Percentiles rank a stretch among this genome's conserved stretches.
Conservation (phyloP, 2,113 vertebrate species). For the Mobula birostris region DNA sequence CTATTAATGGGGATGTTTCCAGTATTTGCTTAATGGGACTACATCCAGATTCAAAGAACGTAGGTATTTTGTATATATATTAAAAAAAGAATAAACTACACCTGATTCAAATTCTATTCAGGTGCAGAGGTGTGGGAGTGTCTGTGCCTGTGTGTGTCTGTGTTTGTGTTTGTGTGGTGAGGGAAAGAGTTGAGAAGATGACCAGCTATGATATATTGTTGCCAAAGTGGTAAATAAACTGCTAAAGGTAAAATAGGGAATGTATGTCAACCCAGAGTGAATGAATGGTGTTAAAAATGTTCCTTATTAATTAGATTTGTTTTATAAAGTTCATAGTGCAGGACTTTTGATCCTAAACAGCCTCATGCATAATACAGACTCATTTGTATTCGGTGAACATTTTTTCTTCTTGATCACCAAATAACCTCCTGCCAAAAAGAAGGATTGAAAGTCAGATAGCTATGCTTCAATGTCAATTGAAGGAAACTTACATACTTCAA, state of each 20-base stretch:
- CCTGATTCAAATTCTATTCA: no score
- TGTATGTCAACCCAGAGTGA: neutral
- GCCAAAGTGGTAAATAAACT: no score
- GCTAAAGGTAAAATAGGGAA: no score
- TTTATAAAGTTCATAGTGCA: neutral
- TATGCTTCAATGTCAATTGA: neutral
- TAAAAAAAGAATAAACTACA: no score
- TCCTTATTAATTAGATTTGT: neutral
- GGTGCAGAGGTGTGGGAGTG: no score
- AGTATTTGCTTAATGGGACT: neutral
- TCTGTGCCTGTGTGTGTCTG: no score
- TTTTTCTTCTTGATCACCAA: neutral
- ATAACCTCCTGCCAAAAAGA: neutral
- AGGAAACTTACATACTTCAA: neutral
- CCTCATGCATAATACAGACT: neutral
- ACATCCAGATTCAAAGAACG: neutral
- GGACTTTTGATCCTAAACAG: neutral
- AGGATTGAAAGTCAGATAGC: neutral
- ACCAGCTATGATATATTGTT: no score
- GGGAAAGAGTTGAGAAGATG: no score
- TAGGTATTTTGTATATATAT: no score
- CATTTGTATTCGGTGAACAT: neutral
- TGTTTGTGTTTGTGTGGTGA: no score
- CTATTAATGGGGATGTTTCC: neutral
- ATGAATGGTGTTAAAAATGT: neutral